Evolutionary conservation across 2,888 invertebrate species (phyloP).

Genomic region (Protophormia terraenovae): DNA sequence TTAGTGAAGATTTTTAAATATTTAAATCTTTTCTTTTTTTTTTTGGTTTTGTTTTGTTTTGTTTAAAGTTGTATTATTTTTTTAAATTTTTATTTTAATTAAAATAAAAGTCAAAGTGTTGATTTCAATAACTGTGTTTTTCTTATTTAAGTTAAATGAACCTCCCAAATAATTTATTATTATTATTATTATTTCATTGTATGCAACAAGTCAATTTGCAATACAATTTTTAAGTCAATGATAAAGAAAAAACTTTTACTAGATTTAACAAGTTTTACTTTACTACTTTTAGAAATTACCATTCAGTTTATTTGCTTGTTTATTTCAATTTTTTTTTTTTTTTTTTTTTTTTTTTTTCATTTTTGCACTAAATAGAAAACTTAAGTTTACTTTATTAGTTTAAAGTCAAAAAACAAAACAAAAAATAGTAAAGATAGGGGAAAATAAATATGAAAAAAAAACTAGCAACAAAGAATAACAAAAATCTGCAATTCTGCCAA

Average conservation of each 20-base stretch:
- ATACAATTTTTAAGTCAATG: conserved; percentile 31
- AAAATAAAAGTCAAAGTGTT: too few species aligned
- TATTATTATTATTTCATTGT: conserved; percentile 14
- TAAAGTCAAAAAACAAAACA: not conserved
- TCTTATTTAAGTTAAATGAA: not conserved
- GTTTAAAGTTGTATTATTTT: too few species aligned
- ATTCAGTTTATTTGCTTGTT: conserved; percentile 60
- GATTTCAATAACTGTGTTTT: too few species aligned
- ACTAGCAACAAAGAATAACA: not conserved
- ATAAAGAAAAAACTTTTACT: conserved; percentile 43
- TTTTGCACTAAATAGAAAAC: conserved; percentile 31
- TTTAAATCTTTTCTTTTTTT: too few species aligned
- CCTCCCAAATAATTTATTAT: conserved; percentile 20
- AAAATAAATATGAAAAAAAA: not conserved
- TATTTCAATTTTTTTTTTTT: conserved; percentile 41
- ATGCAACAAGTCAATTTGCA: conserved; percentile 57
- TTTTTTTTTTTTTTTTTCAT: conserved; percentile 6
- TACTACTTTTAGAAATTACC: conserved; percentile 44
- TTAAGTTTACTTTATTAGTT: conserved; percentile 53
- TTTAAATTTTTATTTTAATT: too few species aligned
- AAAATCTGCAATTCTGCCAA: conserved; percentile 2
- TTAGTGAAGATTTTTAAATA: too few species aligned
- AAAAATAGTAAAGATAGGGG: not conserved
- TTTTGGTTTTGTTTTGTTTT: too few species aligned
- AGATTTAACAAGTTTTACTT: conserved; percentile 43